Evolutionary conservation across 2,888 invertebrate genomes (phyloP).

Genomic region (Melanotus villosus): DNA sequence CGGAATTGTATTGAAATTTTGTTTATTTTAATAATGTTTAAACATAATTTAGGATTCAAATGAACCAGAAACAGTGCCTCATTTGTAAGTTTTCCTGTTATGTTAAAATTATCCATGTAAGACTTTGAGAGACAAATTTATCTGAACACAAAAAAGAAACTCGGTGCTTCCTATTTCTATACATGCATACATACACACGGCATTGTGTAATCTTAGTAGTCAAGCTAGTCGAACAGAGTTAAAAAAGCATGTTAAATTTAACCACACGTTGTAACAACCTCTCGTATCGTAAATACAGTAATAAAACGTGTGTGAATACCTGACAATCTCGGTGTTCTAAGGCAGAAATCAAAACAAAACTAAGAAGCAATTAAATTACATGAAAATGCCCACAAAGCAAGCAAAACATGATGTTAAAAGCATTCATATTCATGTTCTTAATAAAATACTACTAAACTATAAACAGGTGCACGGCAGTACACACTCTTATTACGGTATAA

Average conservation of each 20-base stretch:
- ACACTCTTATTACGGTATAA: constrained; percentile 46
- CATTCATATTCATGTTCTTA: constrained; percentile 27
- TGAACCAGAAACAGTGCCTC: no score
- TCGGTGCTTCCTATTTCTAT: no score
- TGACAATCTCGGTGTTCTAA: no score
- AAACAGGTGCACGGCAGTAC: constrained; percentile 43
- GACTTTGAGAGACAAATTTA: no score
- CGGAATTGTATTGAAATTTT: no score
- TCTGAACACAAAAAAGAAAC: no score
- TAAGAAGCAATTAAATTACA: constrained; percentile 11
- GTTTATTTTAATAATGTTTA: no score
- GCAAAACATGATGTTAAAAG: constrained; percentile 13
- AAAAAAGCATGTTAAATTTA: constrained; percentile 14
- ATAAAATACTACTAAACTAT: constrained; percentile 38
- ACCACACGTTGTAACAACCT: constrained; percentile 14
- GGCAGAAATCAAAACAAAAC: neutral
- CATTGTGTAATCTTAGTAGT: no score
- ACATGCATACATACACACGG: no score
- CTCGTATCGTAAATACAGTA: constrained; percentile 15
- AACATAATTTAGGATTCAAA: no score
- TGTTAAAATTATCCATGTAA: no score
- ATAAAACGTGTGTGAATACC: constrained; percentile 18
- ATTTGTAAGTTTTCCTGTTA: no score
- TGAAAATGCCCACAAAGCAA: constrained; percentile 1
- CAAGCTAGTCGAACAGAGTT: constrained; percentile 8